These are phyloP conservation scores for Rhinatrema bivittatum DNA, from an alignment of 2,797 vertebrate species.

Conservation along the genomic window DNA sequence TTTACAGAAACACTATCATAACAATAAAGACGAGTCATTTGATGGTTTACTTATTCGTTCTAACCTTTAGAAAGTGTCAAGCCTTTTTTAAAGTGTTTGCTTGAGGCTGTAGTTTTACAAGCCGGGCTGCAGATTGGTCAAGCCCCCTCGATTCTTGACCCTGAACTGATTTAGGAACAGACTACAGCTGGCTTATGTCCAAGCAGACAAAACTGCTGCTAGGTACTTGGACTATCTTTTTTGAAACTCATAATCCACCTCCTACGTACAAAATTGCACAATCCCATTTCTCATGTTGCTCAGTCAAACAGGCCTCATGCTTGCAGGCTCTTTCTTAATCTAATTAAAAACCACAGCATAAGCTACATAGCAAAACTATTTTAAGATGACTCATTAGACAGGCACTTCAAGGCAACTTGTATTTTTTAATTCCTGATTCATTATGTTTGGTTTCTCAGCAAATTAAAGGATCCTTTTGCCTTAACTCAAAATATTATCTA, in stretches of 20 bases:
- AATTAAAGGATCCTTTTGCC: too few species aligned
- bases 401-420: too few species aligned
- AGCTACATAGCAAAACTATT: too few species aligned
- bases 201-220: conserved; percentile 54
- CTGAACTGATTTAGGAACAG: conserved; percentile 66
- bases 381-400: too few species aligned
- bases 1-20: conserved; percentile 72
- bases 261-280: conserved; percentile 54
- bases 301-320: conserved; percentile 29
- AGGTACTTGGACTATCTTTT: conserved; percentile 51
- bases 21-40: conserved; percentile 86
- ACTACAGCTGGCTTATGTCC: conserved; percentile 52
- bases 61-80: conserved; percentile 85
- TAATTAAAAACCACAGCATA: conserved; percentile 13
- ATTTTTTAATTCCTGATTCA: too few species aligned
- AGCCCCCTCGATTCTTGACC: conserved; percentile 66
- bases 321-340: conserved; percentile 19
- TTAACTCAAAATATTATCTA: too few species aligned
- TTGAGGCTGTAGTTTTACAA: conserved; percentile 77
- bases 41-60: conserved; percentile 79
- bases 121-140: conserved; percentile 71
- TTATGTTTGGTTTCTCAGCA: too few species aligned
- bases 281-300: conserved; percentile 39
- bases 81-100: conserved; percentile 73
- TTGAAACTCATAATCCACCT: conserved; percentile 49